Conservation (phyloP, 2,113 vertebrate genomes). For the Opisthocomus hoazin region DNA sequence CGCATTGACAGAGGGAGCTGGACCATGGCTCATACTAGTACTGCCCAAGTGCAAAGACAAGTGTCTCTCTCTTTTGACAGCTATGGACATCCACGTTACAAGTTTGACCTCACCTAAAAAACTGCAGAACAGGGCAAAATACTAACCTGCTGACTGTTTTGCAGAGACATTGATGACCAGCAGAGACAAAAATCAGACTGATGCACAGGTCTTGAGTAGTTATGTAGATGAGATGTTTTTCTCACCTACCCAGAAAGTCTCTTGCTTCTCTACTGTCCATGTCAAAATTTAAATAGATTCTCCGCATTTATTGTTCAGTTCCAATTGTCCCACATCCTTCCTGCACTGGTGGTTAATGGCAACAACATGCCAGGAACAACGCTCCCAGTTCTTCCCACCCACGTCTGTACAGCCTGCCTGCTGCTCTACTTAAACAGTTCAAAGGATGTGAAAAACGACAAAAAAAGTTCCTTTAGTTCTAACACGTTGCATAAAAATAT, state of each 20-base stretch:
- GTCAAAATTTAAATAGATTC: not conserved
- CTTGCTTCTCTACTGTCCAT: not conserved
- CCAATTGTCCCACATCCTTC: not conserved
- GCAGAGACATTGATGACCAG: not conserved
- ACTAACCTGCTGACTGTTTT: not conserved
- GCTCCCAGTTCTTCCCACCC: not conserved
- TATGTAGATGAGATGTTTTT: not conserved
- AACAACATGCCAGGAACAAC: not conserved
- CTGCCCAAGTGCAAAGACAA: not conserved
- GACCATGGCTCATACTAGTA: not conserved
- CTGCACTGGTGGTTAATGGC: not conserved
- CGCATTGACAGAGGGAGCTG: not conserved
- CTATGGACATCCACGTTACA: not conserved
- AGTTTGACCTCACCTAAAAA: not conserved
- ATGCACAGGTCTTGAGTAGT: not conserved
- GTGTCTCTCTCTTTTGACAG: not conserved
- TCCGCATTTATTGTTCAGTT: fast-evolving
- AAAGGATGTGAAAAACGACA: not conserved
- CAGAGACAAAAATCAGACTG: not conserved
- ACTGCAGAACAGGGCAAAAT: not conserved
- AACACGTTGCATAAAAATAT: fast-evolving
- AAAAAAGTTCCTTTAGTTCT: not conserved
- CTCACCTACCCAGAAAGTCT: not conserved
- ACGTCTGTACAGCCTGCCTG: not conserved
- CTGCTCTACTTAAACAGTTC: not conserved